phyloP scores from a whole-genome alignment of 2,797 vertebrate genomes.

The Eulemur albifrons region DNA sequence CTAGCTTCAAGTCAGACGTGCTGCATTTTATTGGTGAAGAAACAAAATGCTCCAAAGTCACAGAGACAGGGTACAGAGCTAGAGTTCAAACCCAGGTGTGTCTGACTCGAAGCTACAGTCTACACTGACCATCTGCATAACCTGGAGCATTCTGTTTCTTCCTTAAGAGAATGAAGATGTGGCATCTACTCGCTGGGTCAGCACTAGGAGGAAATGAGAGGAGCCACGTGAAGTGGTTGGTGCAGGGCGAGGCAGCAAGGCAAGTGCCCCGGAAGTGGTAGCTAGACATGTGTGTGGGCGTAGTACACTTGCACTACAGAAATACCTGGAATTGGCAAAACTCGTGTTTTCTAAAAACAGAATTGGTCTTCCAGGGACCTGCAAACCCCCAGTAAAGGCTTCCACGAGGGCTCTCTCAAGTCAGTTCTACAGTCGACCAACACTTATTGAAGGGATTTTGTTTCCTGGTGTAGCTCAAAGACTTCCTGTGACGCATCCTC shows the following conservation, averaged over 20 bases:
- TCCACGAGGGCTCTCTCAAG: not conserved
- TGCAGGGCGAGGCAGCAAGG: not conserved
- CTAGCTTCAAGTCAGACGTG: not conserved
- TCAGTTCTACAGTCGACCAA: not conserved
- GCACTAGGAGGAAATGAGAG: not conserved
- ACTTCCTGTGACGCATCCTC: not conserved
- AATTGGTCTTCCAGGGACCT: not conserved
- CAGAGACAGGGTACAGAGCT: not conserved
- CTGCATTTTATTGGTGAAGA: not conserved
- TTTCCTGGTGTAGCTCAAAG: not conserved
- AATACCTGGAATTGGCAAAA: not conserved
- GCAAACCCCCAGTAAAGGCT: not conserved
- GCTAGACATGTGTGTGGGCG: fast-evolving
- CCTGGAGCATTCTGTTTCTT: not conserved
- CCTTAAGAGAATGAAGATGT: not conserved
- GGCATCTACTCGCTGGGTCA: not conserved
- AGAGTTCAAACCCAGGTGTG: not conserved
- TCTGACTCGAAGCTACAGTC: not conserved
- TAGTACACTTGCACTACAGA: not conserved
- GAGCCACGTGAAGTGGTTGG: not conserved
- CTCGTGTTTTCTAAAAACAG: not conserved
- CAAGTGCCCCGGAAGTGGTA: not conserved
- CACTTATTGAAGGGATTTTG: not conserved
- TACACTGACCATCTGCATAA: not conserved
- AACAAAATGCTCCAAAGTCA: not conserved